phyloP scores from a whole-genome alignment of 1,140 invertebrate genomes.

The Lepidostoma basale region DNA sequence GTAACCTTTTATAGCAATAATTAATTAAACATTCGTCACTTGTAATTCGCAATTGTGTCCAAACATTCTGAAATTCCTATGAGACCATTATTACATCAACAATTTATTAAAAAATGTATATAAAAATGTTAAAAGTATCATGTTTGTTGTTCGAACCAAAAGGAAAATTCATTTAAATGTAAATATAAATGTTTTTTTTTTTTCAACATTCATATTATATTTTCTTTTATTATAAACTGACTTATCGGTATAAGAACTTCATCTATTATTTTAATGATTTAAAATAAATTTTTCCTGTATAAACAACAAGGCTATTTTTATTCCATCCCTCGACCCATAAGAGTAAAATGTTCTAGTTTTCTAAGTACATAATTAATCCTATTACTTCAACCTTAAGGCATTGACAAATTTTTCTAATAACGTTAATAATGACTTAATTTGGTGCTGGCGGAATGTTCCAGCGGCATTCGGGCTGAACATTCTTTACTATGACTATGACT shows the following conservation, averaged over 20 bases:
- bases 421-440: neutral
- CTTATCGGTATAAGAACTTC: conserved; percentile 15
- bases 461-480: neutral
- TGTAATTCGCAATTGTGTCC: neutral
- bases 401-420: neutral
- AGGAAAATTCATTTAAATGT: conserved; percentile 24
- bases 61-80: neutral
- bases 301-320: conserved; percentile 23
- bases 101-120: conserved; percentile 14
- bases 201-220: conserved; percentile 22
- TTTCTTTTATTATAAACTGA: conserved; percentile 10
- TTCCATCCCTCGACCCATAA: too few species aligned
- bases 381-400: neutral
- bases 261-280: conserved; percentile 27
- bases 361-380: neutral
- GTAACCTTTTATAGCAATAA: too few species aligned
- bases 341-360: too few species aligned
- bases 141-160: conserved; percentile 17
- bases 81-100: neutral
- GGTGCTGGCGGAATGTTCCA: neutral
- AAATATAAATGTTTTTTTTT: conserved; percentile 22
- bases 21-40: too few species aligned
- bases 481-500: neutral
- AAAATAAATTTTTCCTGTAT: conserved; percentile 25
- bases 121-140: conserved; percentile 3